Evolutionary conservation across 92 coral and sea anemone species (phyloP).

Genomic region (Paramuricea clavata): DNA sequence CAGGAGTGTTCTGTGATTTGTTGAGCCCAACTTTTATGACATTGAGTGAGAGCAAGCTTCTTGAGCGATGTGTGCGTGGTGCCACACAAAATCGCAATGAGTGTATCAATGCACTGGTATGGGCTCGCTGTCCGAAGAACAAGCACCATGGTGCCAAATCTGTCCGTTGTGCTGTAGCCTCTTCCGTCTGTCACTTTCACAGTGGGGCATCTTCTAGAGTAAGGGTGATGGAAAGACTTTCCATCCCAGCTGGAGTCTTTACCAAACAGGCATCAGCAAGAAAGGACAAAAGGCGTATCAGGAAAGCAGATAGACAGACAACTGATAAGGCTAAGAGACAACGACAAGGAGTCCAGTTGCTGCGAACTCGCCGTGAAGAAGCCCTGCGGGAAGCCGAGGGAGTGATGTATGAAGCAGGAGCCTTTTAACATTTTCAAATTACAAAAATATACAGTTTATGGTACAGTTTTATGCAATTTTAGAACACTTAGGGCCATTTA

Average conservation of each 20-base stretch:
- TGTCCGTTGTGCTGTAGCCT: conserved; percentile 48
- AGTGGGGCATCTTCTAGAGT: conserved; percentile 52
- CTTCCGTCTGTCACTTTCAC: conserved; percentile 62
- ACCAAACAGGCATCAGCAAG: conserved; percentile 40
- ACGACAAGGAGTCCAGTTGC: conserved; percentile 26
- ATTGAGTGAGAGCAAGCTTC: conserved; percentile 46
- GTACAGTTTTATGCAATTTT: not conserved
- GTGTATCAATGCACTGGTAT: conserved; percentile 46
- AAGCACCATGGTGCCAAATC: conserved; percentile 48
- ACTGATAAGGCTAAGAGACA: conserved; percentile 32
- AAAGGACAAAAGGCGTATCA: conserved; percentile 49
- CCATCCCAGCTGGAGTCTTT: conserved; percentile 47
- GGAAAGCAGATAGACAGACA: conserved; percentile 33
- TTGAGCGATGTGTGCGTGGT: conserved; percentile 51
- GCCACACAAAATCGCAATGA: conserved; percentile 57
- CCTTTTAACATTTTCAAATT: conserved; percentile 40
- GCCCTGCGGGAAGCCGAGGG: conserved; percentile 59
- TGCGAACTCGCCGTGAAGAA: conserved; percentile 38
- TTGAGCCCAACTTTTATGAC: conserved; percentile 45
- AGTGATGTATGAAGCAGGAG: conserved; percentile 50
- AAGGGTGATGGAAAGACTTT: conserved; percentile 47
- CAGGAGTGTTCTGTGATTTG: conserved; percentile 50
- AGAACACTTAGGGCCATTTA: not conserved
- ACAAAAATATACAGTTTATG: not conserved
- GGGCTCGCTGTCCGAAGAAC: conserved; percentile 46